These are phyloP conservation scores for Drosophila sulfurigaster DNA, from an alignment of 1,140 invertebrate genomes.

Conservation along the genomic window DNA sequence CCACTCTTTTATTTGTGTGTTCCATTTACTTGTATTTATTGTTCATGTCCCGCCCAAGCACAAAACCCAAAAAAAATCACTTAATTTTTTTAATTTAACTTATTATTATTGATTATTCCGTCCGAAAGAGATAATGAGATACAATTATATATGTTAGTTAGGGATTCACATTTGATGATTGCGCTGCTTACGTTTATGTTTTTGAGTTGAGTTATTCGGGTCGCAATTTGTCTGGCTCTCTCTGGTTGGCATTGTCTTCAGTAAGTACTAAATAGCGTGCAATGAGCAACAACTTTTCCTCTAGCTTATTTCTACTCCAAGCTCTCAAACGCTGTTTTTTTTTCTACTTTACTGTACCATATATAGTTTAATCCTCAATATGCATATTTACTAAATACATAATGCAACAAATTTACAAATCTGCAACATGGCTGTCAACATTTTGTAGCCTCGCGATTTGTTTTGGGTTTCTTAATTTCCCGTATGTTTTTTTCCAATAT, in stretches of 20 bases:
- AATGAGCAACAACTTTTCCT: conserved; percentile 38
- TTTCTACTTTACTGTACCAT: conserved; percentile 26
- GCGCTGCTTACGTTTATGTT: conserved; percentile 19
- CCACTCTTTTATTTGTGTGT: not conserved
- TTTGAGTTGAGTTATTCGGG: conserved; percentile 34
- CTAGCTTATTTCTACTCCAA: conserved; percentile 42
- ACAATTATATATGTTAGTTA: not conserved
- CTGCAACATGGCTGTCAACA: conserved; percentile 27
- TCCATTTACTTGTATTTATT: conserved; percentile 2
- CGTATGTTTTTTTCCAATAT: conserved; percentile 1
- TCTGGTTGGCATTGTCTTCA: conserved; percentile 31
- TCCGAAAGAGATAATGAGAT: conserved; percentile 1
- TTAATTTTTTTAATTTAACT: not conserved
- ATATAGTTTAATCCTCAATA: conserved; percentile 16
- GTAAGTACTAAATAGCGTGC: conserved; percentile 48
- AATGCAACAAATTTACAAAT: conserved; percentile 22
- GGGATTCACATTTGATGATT: conserved; percentile 1
- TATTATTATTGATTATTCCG: not conserved
- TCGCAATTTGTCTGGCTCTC: conserved; percentile 19
- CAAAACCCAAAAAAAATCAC: not conserved
- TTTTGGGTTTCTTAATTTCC: conserved; percentile 3
- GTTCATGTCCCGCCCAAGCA: conserved; percentile 13
- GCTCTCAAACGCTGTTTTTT: conserved; percentile 18
- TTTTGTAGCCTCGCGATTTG: conserved; percentile 22
- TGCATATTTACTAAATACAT: no score